phyloP scores from a whole-genome alignment of 2,113 vertebrate genomes.

The Atlantisia rogersi region DNA sequence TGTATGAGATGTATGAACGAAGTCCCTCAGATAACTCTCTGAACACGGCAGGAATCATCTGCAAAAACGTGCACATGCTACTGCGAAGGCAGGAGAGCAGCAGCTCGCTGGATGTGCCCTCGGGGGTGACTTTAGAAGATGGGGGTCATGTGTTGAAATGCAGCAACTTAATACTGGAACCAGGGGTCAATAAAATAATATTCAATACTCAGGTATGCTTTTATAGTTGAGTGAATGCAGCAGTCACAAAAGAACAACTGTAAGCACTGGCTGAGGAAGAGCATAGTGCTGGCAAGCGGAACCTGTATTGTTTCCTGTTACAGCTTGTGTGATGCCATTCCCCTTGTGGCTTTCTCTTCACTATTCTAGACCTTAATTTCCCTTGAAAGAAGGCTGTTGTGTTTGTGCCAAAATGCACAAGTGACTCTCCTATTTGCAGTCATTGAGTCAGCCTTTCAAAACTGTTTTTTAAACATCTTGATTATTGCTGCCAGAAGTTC shows the following conservation, averaged over 20 bases:
- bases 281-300: neutral
- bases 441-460: neutral
- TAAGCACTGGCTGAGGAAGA: neutral
- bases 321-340: neutral
- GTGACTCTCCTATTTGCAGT: neutral
- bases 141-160: slow-evolving; percentile 83
- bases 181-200: slow-evolving; percentile 86
- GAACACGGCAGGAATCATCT: slow-evolving; percentile 88
- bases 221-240: neutral
- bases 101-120: slow-evolving; percentile 78
- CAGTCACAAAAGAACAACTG: neutral
- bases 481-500: neutral
- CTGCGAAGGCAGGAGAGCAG: slow-evolving; percentile 84
- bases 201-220: slow-evolving; percentile 87
- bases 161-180: slow-evolving; percentile 80
- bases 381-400: neutral
- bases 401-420: neutral
- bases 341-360: neutral
- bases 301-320: neutral
- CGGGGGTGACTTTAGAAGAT: slow-evolving; percentile 80
- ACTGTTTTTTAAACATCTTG: neutral
- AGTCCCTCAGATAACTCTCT: slow-evolving; percentile 89
- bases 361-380: neutral
- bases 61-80: slow-evolving; percentile 92
- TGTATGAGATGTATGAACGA: slow-evolving; percentile 87